Percentiles rank a stretch among this genome's conserved stretches.
These are phyloP conservation scores for Takifugu rubripes DNA, from an alignment of 2,797 vertebrate genomes.

Conservation along the genomic window DNA sequence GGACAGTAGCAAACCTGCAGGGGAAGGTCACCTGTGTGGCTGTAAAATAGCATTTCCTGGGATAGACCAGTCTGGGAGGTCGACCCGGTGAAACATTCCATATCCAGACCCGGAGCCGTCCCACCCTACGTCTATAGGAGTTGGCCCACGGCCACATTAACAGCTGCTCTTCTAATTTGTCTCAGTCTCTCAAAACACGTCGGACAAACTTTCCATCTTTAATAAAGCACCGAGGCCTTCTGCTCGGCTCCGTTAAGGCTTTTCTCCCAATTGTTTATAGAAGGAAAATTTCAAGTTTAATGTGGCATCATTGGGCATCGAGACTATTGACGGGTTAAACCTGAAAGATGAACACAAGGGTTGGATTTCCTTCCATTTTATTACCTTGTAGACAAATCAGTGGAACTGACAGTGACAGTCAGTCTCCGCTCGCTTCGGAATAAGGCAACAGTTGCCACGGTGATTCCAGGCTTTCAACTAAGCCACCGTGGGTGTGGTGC, in stretches of 20 bases:
- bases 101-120: conserved; percentile 1
- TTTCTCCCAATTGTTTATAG: conserved; percentile 33
- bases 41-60: conserved; percentile 28
- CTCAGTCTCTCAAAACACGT: conserved; percentile 11
- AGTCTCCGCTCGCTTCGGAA: too few species aligned
- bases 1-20: conserved; percentile 13
- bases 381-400: too few species aligned
- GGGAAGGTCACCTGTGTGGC: too few species aligned
- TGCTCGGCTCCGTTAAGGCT: conserved; percentile 16
- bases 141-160: conserved; percentile 26
- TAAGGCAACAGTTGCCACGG: too few species aligned
- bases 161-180: conserved; percentile 34
- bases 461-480: too few species aligned
- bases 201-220: conserved; percentile 26
- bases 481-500: too few species aligned
- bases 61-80: conserved; percentile 24
- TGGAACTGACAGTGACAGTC: too few species aligned
- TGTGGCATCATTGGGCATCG: too few species aligned
- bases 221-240: conserved; percentile 18
- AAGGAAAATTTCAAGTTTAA: conserved; percentile 36
- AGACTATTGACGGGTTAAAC: neutral
- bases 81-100: conserved; percentile 16
- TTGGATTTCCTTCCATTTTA: too few species aligned
- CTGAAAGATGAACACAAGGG: too few species aligned
- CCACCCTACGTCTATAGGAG: conserved; percentile 9